Conservation (phyloP, 2,797 vertebrate genomes). For the Urophycis tenuis region DNA sequence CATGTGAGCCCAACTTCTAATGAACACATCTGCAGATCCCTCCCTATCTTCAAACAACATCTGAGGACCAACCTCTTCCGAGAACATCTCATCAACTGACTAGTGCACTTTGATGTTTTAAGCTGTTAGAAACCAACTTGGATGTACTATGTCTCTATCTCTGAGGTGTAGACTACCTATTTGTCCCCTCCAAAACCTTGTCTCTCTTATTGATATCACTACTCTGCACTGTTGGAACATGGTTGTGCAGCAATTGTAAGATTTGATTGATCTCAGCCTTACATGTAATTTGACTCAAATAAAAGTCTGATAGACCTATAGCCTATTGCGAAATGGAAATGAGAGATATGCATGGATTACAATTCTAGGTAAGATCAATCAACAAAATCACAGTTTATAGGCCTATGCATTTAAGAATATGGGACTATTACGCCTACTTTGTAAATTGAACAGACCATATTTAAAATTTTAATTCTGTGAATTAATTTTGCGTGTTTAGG, state of each 20-base stretch:
- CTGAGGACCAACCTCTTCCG: too few species aligned
- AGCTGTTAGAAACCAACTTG: neutral
- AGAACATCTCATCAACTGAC: too few species aligned
- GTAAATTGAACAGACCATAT: too few species aligned
- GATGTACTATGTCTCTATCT: neutral
- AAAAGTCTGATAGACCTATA: neutral
- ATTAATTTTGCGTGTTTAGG: neutral
- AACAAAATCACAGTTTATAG: neutral
- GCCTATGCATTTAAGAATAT: neutral
- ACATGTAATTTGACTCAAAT: neutral
- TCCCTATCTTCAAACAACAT: too few species aligned
- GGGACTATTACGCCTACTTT: neutral
- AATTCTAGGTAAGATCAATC: neutral
- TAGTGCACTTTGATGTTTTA: too few species aligned
- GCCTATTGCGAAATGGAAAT: neutral
- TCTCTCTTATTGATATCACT: neutral
- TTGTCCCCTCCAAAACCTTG: neutral
- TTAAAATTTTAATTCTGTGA: neutral
- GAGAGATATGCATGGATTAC: neutral
- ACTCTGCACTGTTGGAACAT: neutral
- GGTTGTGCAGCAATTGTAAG: neutral
- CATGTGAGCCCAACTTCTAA: too few species aligned
- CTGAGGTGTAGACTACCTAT: neutral
- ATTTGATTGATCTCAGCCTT: neutral
- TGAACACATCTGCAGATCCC: too few species aligned